A percentile compares a stretch with the other conserved stretches of the same genome.
These are phyloP conservation scores for Biston betularia DNA, from an alignment of 2,888 invertebrate species.

Conservation along the genomic window DNA sequence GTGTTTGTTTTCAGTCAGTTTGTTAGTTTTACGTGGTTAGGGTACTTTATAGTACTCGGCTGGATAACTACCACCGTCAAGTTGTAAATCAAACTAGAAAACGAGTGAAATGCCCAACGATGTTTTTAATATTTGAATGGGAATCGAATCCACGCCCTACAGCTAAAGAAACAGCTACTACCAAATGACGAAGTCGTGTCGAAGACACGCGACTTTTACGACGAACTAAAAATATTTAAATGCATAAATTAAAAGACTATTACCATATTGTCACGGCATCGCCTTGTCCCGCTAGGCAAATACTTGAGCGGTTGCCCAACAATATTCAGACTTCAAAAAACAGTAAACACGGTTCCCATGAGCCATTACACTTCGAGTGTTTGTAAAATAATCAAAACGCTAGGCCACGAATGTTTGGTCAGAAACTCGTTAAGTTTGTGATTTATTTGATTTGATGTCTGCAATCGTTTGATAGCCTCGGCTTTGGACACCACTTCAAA, in stretches of 20 bases:
- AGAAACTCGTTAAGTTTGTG: conserved; percentile 75
- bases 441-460: conserved; percentile 77
- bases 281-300: conserved; percentile 71
- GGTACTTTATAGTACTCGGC: too few species aligned
- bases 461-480: conserved; percentile 70
- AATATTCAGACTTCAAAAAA: conserved; percentile 70
- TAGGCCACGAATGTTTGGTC: conserved; percentile 75
- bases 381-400: conserved; percentile 80
- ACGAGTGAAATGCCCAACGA: too few species aligned
- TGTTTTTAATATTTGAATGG: too few species aligned
- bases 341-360: conserved; percentile 72
- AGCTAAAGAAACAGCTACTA: too few species aligned
- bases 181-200: conserved; percentile 41
- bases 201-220: conserved; percentile 61
- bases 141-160: too few species aligned
- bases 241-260: conserved; percentile 71
- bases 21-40: too few species aligned
- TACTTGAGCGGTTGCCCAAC: conserved; percentile 67
- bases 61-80: too few species aligned
- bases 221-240: conserved; percentile 69
- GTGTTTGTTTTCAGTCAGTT: too few species aligned
- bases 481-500: conserved; percentile 68
- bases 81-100: too few species aligned
- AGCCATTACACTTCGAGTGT: conserved; percentile 80
- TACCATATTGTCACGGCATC: conserved; percentile 61